phyloP scores from a whole-genome alignment of 2,113 vertebrate genomes.

The Leucosticte australis region DNA sequence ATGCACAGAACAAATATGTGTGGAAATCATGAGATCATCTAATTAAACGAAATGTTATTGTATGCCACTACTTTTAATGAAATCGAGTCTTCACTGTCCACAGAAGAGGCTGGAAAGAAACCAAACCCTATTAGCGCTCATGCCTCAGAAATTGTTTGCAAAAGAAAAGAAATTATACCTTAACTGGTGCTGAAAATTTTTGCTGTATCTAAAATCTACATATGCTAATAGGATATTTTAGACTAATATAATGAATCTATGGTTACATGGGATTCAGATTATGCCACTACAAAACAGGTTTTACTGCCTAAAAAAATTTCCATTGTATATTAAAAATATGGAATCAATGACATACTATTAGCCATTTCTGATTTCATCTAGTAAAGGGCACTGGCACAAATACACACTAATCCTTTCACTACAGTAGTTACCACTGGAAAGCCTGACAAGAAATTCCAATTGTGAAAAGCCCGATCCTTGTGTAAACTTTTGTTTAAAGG shows the following conservation, averaged over 20 bases:
- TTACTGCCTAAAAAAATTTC: background rate
- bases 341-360: background rate
- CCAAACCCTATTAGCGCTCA: background rate
- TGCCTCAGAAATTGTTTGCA: background rate
- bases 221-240: background rate
- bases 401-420: background rate
- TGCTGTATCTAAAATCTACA: background rate
- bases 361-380: background rate
- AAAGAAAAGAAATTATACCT: background rate
- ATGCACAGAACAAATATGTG: background rate
- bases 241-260: background rate
- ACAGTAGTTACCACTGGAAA: background rate
- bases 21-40: slow-evolving; percentile 49
- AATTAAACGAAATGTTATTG: slow-evolving; percentile 47
- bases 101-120: background rate
- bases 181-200: background rate
- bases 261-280: background rate
- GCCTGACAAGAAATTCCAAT: background rate
- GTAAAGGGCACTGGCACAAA: background rate
- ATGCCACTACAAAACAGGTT: background rate
- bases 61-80: slow-evolving; percentile 27
- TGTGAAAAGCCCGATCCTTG: background rate
- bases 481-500: background rate
- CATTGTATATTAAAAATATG: background rate
- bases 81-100: background rate